Base-by-base conservation (phyloP, 2,888 invertebrate species). In the Drosophila niveifrons region DNA sequence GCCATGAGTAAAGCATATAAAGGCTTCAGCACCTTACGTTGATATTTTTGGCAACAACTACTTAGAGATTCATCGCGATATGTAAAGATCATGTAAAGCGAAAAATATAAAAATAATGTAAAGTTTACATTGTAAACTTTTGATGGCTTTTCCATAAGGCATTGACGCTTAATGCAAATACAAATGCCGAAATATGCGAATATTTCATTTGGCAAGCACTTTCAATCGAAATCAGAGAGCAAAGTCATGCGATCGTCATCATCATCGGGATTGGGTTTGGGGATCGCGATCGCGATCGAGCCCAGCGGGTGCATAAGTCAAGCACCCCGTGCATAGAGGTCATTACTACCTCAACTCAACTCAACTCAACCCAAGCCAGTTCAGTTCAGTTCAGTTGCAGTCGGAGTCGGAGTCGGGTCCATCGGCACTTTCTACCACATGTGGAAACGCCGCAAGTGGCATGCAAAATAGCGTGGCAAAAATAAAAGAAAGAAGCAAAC, bases 341-440 rank as follows among this genome's bases (percentile, higher is more conserved):
- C 87, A 87, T 83, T 83, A 83, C 77, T 83, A 86, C 82, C 73
- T 70, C 77, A 70, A 53, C 52, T 53, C 50, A 66, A 57, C n/a
- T n/a, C n/a, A n/a, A n/a, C 73, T 70, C 77, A 70, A 53, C 52
- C 57, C 50, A 66, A 57, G 46, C 28, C 55, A 44, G 44, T 15
- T 53, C 55, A 56, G 31, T 44, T 31, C 55, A 56, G n/a, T 15
- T 10, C 18, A 17, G 44, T 44, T 11, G 10, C n/a, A 18, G 34
- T 55, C 29, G 7, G 13, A 15, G 55, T 36, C 8, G 0, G 3
- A 23, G 55, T 55, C 43, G 15, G 66, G 46, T 76, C 66, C 75
- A 78, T 64, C 55, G 78, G 64, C 82, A 80, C 85, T 84, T 84
- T 84, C 85, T 84, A 85, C 76, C 88, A 82, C 86, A 87, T 84